These are phyloP conservation scores for Acronicta psi DNA, from an alignment of 2,888 invertebrate genomes.

Conservation along the genomic window DNA sequence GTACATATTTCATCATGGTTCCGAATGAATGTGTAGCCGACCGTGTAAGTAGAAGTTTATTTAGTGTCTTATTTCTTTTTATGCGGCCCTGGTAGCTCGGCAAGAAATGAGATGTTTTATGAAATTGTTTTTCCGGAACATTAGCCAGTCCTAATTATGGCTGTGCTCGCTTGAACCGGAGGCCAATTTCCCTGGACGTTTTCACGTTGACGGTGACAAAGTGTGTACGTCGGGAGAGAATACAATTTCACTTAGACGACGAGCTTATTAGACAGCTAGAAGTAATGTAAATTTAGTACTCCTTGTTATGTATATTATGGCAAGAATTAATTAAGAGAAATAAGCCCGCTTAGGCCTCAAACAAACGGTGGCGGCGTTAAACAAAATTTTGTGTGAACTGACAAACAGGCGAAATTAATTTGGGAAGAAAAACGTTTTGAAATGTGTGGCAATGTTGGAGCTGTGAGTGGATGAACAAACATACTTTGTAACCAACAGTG, in stretches of 20 bases:
- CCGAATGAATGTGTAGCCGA: slow-evolving; percentile 74
- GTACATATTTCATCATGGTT: slow-evolving; percentile 66
- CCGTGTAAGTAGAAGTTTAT: slow-evolving; percentile 83
- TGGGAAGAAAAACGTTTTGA: slow-evolving; percentile 23
- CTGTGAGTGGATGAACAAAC: slow-evolving; percentile 12
- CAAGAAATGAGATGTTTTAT: slow-evolving; percentile 85
- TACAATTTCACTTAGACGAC: slow-evolving; percentile 78
- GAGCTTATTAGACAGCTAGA: slow-evolving; percentile 76
- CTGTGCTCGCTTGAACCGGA: slow-evolving; percentile 69
- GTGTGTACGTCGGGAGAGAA: slow-evolving; percentile 71
- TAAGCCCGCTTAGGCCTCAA: slow-evolving; percentile 44
- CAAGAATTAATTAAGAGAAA: slow-evolving; percentile 54
- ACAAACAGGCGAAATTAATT: slow-evolving; percentile 35
- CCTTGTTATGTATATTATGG: slow-evolving; percentile 54
- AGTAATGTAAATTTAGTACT: slow-evolving; percentile 74
- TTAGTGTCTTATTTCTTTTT: slow-evolving; percentile 85
- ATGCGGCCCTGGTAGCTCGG: slow-evolving; percentile 69
- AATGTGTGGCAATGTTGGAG: slow-evolving; percentile 13
- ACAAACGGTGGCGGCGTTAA: slow-evolving; percentile 39
- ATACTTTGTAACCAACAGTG: slow-evolving; percentile 11
- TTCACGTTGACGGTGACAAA: slow-evolving; percentile 85
- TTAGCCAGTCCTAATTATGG: slow-evolving; percentile 87
- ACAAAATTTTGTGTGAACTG: slow-evolving; percentile 38
- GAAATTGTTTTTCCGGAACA: slow-evolving; percentile 88
- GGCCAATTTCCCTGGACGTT: slow-evolving; percentile 84